Evolutionary conservation across 2,797 vertebrate species (phyloP).

Genomic region (Crypturellus tataupa): DNA sequence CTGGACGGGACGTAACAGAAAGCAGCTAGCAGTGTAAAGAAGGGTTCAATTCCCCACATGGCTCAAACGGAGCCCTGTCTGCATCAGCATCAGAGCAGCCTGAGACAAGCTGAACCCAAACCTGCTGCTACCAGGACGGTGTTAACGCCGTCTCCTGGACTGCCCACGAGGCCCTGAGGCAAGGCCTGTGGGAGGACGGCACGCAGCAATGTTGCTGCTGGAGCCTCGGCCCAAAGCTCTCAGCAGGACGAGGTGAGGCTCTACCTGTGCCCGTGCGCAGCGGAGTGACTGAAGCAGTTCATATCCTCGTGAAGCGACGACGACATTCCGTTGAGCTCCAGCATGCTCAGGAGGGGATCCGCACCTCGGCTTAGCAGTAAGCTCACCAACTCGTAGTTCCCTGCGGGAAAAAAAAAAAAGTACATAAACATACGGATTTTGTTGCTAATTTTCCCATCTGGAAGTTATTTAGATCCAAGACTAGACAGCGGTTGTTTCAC

Average conservation of each 20-base stretch:
- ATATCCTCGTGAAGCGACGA: slow-evolving; percentile 94
- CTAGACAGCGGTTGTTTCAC: neutral
- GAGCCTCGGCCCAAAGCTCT: neutral
- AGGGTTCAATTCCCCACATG: neutral
- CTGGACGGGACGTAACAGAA: neutral
- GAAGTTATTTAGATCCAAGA: neutral
- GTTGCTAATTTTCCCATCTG: slow-evolving; percentile 27
- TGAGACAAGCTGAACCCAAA: neutral
- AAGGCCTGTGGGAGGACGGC: rapidly evolving
- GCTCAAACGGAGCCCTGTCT: neutral
- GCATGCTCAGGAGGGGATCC: slow-evolving; percentile 90
- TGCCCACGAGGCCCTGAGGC: neutral
- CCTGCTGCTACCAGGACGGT: rapidly evolving
- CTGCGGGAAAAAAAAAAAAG: slow-evolving; percentile 69
- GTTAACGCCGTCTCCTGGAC: neutral
- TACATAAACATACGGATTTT: neutral
- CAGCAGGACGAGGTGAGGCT: rapidly evolving
- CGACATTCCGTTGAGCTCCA: slow-evolving; percentile 89
- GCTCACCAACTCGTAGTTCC: slow-evolving; percentile 97
- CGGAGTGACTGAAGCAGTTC: slow-evolving; percentile 98
- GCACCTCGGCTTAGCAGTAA: slow-evolving; percentile 91
- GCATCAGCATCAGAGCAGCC: neutral
- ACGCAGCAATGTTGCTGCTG: rapidly evolving
- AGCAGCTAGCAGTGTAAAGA: neutral
- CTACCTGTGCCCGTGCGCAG: slow-evolving; percentile 96